Evolutionary conservation across 2,113 vertebrate genomes (phyloP).

Genomic region (Romanogobio albipinnatus): DNA sequence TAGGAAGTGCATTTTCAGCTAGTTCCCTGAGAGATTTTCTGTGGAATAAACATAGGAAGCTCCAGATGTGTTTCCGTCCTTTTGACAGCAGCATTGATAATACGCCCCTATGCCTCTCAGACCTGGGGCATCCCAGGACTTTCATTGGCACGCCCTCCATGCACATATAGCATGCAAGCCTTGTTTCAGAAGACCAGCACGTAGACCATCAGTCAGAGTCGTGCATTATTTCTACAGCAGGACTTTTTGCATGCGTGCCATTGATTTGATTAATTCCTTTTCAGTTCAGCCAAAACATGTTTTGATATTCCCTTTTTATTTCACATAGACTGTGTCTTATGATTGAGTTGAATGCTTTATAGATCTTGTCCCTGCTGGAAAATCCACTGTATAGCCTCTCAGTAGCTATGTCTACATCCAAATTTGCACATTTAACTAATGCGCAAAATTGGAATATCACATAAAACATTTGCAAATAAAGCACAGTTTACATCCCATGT

Average conservation of each 20-base stretch:
- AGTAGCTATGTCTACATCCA: too few species aligned
- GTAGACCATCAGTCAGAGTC: neutral
- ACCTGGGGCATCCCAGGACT: slow-evolving; percentile 16
- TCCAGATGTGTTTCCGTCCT: slow-evolving; percentile 68
- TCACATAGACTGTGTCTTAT: neutral
- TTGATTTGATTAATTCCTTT: neutral
- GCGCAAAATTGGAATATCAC: too few species aligned
- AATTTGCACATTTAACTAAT: too few species aligned
- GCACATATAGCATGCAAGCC: neutral
- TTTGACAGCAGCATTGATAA: slow-evolving; percentile 61
- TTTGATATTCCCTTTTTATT: slow-evolving; percentile 2
- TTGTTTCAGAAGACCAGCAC: neutral
- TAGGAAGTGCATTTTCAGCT: slow-evolving; percentile 62
- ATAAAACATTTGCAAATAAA: too few species aligned
- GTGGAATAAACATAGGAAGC: slow-evolving; percentile 74
- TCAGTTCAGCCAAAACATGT: neutral
- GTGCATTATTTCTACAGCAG: neutral
- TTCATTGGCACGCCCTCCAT: neutral
- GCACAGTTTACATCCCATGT: too few species aligned
- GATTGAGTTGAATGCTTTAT: neutral
- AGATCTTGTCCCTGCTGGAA: too few species aligned
- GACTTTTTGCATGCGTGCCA: neutral
- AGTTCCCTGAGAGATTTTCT: slow-evolving; percentile 60
- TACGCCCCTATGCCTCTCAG: slow-evolving; percentile 55
- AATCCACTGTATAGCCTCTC: too few species aligned